phyloP scores from a whole-genome alignment of 2,888 invertebrate genomes.

The Yponomeuta sedellus region DNA sequence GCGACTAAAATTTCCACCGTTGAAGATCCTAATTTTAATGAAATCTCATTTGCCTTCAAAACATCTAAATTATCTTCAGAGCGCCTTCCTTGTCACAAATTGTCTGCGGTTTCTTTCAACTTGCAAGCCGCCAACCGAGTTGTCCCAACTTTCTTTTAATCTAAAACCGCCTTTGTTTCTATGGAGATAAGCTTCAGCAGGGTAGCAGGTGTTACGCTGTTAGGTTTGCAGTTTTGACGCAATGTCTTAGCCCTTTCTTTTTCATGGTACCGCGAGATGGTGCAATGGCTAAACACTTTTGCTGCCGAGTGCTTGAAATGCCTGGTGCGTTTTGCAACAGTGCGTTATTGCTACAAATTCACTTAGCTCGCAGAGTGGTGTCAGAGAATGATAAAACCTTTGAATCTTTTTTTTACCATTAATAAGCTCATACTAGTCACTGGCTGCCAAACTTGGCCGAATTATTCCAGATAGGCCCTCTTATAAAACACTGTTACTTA shows the following conservation, averaged over 20 bases:
- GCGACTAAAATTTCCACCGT: background rate
- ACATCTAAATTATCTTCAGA: constrained; percentile 48
- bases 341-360: background rate
- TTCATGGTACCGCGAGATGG: constrained; percentile 5
- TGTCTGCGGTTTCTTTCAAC: constrained; percentile 29
- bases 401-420: too few species aligned
- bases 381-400: background rate
- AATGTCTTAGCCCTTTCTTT: constrained; percentile 13
- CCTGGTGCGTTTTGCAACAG: background rate
- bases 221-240: constrained; percentile 3
- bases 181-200: background rate
- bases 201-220: background rate
- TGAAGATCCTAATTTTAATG: constrained; percentile 5
- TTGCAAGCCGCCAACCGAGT: background rate
- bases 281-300: constrained; percentile 10
- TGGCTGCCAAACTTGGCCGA: too few species aligned
- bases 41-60: constrained; percentile 4
- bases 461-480: too few species aligned
- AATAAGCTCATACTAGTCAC: too few species aligned
- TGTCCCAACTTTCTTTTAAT: background rate
- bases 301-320: background rate
- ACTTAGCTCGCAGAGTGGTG: background rate
- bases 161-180: background rate
- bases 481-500: too few species aligned
- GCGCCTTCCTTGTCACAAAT: constrained; percentile 58